These are phyloP conservation scores for Hyla sarda DNA, from an alignment of 2,113 vertebrate genomes.

Conservation along the genomic window DNA sequence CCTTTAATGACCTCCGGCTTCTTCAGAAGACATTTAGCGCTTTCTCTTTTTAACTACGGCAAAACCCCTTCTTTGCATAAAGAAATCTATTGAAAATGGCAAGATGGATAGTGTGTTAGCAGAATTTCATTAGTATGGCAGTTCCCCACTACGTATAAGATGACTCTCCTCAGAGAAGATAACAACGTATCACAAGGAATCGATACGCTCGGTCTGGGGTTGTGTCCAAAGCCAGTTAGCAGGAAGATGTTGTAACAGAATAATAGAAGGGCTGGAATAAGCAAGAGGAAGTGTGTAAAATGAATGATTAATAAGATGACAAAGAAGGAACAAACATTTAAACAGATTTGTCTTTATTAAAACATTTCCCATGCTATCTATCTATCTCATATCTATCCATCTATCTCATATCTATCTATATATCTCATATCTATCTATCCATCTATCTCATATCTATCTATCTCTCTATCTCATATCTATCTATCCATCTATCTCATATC, in stretches of 20 bases:
- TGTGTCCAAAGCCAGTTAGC: neutral
- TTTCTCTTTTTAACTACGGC: neutral
- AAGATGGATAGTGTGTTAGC: conserved; percentile 18
- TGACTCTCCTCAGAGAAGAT: conserved; percentile 23
- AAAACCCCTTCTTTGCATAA: conserved; percentile 29
- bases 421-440: too few relatives aligned
- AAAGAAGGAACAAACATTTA: neutral
- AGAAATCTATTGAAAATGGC: conserved; percentile 40
- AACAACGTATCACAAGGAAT: conserved; percentile 23
- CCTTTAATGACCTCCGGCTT: neutral
- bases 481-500: too few relatives aligned
- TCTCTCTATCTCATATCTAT: too few relatives aligned
- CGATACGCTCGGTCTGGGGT: neutral
- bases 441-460: too few relatives aligned
- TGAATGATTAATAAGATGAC: neutral
- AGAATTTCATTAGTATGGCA: conserved; percentile 43
- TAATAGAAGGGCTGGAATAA: neutral
- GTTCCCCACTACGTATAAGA: neutral
- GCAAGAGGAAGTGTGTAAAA: neutral
- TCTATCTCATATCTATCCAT: neutral
- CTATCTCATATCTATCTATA: neutral
- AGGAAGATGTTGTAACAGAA: neutral
- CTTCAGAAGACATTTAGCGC: neutral
- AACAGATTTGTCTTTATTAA: neutral
- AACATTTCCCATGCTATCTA: neutral